Conservation (phyloP, 2,113 vertebrate genomes). For the Sapajus apella region DNA sequence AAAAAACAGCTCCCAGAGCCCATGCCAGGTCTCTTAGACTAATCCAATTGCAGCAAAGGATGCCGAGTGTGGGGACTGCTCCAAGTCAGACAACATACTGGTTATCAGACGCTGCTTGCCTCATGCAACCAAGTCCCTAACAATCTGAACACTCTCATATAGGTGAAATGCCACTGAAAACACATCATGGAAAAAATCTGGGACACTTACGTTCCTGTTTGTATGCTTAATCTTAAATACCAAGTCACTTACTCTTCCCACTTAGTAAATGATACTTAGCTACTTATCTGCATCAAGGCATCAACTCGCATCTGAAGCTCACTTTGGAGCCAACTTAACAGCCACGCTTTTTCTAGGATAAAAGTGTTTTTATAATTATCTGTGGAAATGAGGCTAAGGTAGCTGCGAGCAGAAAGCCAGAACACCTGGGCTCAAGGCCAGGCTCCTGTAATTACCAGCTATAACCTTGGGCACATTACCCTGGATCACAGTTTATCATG, state of each 20-base stretch:
- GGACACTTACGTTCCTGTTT: background rate
- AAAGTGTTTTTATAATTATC: background rate
- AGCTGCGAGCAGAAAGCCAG: background rate
- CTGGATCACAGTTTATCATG: background rate
- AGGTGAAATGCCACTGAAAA: background rate
- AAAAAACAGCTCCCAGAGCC: background rate
- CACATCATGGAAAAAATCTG: background rate
- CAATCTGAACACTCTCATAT: background rate
- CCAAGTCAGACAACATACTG: background rate
- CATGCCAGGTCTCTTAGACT: background rate
- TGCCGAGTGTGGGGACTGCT: background rate
- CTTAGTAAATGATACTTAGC: background rate
- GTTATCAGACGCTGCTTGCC: background rate
- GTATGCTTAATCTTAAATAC: background rate
- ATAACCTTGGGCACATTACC: conserved; percentile 17
- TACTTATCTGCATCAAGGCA: background rate
- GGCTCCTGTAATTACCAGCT: background rate
- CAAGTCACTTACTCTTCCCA: background rate
- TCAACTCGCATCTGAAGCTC: background rate
- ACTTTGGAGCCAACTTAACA: fast-evolving
- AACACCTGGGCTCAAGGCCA: conserved; percentile 31
- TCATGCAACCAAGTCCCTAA: background rate
- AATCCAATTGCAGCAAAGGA: too few species aligned
- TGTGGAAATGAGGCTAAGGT: background rate
- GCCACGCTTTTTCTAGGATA: background rate